Evolutionary conservation across 2,888 invertebrate genomes (phyloP).

Genomic region (Tanaodytes sp.): DNA sequence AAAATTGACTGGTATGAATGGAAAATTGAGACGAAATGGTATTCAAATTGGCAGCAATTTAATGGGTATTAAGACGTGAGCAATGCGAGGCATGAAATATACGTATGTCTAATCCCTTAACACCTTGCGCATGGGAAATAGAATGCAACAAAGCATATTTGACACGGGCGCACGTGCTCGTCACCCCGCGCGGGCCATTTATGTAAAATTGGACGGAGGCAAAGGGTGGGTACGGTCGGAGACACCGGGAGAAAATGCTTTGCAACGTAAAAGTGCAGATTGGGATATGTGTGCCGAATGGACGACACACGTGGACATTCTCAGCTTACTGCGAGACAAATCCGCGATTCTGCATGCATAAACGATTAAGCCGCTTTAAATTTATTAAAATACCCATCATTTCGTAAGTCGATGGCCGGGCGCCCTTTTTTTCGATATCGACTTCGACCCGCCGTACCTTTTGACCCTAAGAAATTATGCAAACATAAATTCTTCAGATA

Average conservation of each 20-base stretch:
- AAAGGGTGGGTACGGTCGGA: conserved; percentile 47
- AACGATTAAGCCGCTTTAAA: conserved; percentile 71
- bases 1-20: too few species aligned
- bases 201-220: conserved; percentile 55
- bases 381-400: conserved; percentile 72
- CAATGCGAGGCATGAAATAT: conserved; percentile 27
- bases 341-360: conserved; percentile 73
- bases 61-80: neutral
- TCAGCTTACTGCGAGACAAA: conserved; percentile 73
- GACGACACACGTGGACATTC: conserved; percentile 71
- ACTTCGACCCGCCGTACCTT: conserved; percentile 45
- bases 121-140: conserved; percentile 63
- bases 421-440: conserved; percentile 47
- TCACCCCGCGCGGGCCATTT: conserved; percentile 65
- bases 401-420: conserved; percentile 51
- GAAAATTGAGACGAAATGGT: too few species aligned
- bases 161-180: conserved; percentile 64
- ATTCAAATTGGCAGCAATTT: too few species aligned
- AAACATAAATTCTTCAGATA: conserved; percentile 48
- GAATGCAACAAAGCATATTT: conserved; percentile 57
- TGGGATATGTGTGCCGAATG: conserved; percentile 52
- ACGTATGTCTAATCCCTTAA: conserved; percentile 47
- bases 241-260: conserved; percentile 42
- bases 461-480: conserved; percentile 53
- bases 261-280: conserved; percentile 46